Base-by-base conservation (phyloP, 2,888 invertebrate genomes). In the Ypsolopha scabrella region DNA sequence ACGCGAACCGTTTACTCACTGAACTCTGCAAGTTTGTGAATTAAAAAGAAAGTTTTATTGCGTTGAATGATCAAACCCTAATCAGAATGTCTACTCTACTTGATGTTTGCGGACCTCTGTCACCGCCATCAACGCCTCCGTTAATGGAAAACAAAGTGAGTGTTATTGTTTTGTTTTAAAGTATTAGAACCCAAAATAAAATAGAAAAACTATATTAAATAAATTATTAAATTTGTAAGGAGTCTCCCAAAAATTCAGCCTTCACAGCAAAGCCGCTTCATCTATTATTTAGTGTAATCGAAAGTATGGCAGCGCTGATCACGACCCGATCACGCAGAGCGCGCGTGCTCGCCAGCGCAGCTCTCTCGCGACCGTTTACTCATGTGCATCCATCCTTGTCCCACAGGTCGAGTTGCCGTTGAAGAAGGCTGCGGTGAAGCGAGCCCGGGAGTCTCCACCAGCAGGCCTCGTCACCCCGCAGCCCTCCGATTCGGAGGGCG, bases 401-500 rank as follows among this genome's bases (percentile, higher is more conserved):
- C 68, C 71, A 57, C 83, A 75, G 85, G 75, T 81, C 60, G 86
- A 78, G 65, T 63, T 78, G 61, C 81, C 81, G 61, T 59, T 77
- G 64, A 80, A 80, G 69, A 79, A 79, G 67, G 78, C 76, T 52
- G 76, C 77, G 14, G 51, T 72, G 58, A 82, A 81, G 64, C 75
- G 81, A 24, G 72, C 69, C 54, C 64, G 73, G 50, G 77, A 77
- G 64, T 70, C 75, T 35, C 60, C 73, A 50, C 70, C 75, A 51
- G 67, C 75, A 48, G 83, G 85, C 51, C 76, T 87, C 60, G 89
- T 93, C 52, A 95, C 95, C 3, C 95, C 95, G 0, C 94, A 95
- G 73, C 93, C 94, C 14, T 95, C 95, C 0, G 95, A 96, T 73
- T 93, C 94, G 0, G 95, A 95, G 80, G 88, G 92, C 60, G 91